Percentiles rank a stretch among this genome's conserved stretches.
phyloP scores from a whole-genome alignment of 2,113 vertebrate genomes.

The Phasianus colchicus region DNA sequence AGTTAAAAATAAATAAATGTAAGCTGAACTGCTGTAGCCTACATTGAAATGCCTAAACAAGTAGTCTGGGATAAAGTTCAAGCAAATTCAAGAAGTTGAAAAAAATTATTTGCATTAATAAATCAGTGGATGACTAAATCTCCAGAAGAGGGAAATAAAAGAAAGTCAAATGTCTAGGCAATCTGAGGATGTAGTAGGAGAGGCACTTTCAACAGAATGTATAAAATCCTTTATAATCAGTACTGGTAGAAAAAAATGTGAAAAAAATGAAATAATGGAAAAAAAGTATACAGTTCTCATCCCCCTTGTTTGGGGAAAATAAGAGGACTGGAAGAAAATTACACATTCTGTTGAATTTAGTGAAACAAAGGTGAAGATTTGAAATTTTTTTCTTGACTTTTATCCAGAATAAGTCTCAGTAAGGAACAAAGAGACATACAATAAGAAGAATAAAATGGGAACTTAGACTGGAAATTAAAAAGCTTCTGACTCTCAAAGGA shows the following conservation, averaged over 20 bases:
- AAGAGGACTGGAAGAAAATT: neutral
- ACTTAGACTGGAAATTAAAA: neutral
- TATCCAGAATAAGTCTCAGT: neutral
- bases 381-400: neutral
- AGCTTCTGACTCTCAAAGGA: neutral
- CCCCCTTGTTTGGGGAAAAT: neutral
- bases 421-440: neutral
- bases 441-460: neutral
- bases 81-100: neutral
- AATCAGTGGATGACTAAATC: neutral
- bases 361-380: neutral
- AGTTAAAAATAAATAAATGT: slow-evolving; percentile 25
- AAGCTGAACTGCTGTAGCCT: slow-evolving; percentile 32
- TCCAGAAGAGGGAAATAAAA: neutral
- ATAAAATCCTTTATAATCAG: neutral
- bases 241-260: neutral
- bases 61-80: neutral
- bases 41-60: slow-evolving; percentile 3
- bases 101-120: neutral
- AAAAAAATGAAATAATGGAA: neutral
- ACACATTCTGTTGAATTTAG: neutral
- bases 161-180: neutral
- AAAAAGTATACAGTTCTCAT: neutral
- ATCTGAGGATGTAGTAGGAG: neutral
- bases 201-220: neutral